phyloP scores from a whole-genome alignment of 2,888 invertebrate species.

The Lepidocyrtinus sp. region DNA sequence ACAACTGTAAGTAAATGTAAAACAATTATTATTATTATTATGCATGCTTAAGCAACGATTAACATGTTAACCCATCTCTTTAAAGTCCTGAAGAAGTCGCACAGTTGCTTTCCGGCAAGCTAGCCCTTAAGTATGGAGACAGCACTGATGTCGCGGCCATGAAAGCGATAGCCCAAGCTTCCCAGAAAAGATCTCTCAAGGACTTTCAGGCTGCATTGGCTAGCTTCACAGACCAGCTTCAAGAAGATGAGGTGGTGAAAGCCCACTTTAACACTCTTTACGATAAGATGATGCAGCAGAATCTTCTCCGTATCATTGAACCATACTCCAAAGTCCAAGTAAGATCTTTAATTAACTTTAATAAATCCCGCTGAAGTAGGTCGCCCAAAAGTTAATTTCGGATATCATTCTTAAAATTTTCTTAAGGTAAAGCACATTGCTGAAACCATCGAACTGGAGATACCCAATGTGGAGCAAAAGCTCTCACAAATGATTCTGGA shows the following conservation, averaged over 20 bases:
- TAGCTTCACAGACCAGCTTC: constrained; percentile 89
- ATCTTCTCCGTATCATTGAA: constrained; percentile 97
- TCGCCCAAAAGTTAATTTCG: not conserved
- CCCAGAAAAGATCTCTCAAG: constrained; percentile 95
- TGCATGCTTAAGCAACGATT: too few species aligned
- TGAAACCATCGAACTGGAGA: constrained; percentile 89
- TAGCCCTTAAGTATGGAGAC: constrained; percentile 94
- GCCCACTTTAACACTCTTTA: constrained; percentile 97
- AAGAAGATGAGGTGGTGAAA: constrained; percentile 93
- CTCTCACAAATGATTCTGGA: constrained; percentile 99
- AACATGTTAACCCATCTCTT: too few species aligned
- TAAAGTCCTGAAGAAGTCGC: constrained; percentile 93
- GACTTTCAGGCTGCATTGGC: constrained; percentile 93
- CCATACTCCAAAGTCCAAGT: constrained; percentile 97
- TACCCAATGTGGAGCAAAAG: constrained; percentile 97
- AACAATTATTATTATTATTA: too few species aligned
- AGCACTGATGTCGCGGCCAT: constrained; percentile 98
- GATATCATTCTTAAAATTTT: constrained; percentile 5
- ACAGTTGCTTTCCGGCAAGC: constrained; percentile 94
- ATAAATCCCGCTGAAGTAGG: not conserved
- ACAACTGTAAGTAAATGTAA: constrained; percentile 97
- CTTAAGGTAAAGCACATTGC: constrained; percentile 83
- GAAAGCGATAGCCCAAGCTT: constrained; percentile 96
- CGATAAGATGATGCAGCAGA: constrained; percentile 99
- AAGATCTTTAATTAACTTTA: constrained; percentile 21